These are phyloP conservation scores for Brienomyrus longianalis DNA, from an alignment of 2,113 vertebrate species.

Conservation along the genomic window DNA sequence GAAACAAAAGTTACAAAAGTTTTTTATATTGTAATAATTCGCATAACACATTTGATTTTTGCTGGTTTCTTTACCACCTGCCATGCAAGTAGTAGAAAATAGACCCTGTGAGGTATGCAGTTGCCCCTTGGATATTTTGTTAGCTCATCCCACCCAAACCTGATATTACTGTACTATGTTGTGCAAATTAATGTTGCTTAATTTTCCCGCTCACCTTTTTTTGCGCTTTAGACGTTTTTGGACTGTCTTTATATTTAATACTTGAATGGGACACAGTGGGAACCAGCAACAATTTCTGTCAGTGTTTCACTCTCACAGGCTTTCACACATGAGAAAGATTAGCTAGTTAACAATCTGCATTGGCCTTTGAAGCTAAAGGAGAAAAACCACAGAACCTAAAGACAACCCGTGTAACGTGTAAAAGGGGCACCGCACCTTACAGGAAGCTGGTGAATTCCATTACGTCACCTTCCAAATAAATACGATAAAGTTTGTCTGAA, in stretches of 20 bases:
- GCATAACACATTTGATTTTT: neutral
- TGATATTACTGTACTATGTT: neutral
- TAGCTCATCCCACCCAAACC: neutral
- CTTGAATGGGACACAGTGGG: slow-evolving; percentile 52
- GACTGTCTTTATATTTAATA: slow-evolving; percentile 50
- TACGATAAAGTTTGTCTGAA: slow-evolving; percentile 29
- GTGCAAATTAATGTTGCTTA: slow-evolving; percentile 8
- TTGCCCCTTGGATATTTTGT: neutral
- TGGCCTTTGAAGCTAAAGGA: slow-evolving; percentile 46
- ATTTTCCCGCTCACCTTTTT: slow-evolving; percentile 1
- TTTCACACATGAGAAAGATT: slow-evolving; percentile 50
- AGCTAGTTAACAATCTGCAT: slow-evolving; percentile 37
- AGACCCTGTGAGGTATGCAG: neutral
- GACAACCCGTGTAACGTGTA: neutral
- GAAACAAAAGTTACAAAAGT: neutral
- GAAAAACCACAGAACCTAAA: slow-evolving; percentile 28
- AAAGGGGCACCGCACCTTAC: slow-evolving; percentile 36
- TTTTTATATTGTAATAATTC: neutral
- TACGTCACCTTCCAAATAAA: slow-evolving; percentile 51
- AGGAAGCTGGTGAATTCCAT: slow-evolving; percentile 44
- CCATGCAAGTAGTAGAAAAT: neutral
- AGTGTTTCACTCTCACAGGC: slow-evolving; percentile 28
- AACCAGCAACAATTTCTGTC: slow-evolving; percentile 26
- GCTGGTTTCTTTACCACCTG: neutral
- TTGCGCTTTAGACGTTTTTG: slow-evolving; percentile 20